These are phyloP conservation scores for Lepidocyrtoides sp. DNA, from an alignment of 2,888 invertebrate species.

Conservation along the genomic window DNA sequence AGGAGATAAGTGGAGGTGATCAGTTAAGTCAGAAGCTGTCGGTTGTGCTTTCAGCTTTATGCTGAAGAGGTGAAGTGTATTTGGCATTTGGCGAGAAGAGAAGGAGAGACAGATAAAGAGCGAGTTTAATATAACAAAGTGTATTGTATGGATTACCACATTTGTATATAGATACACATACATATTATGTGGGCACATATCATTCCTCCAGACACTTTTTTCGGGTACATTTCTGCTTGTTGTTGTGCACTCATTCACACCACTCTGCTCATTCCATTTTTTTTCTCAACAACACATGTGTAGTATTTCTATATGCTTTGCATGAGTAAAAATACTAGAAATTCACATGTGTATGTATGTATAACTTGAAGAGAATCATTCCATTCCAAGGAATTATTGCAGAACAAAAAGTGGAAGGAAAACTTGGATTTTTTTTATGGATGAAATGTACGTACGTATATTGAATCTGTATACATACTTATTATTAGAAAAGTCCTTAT, in stretches of 20 bases:
- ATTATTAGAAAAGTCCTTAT: no score
- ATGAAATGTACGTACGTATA: not conserved
- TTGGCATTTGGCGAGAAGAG: slow-evolving; percentile 60
- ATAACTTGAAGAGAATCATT: not conserved
- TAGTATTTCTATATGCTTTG: not conserved
- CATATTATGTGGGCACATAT: not conserved
- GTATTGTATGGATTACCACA: slow-evolving; percentile 1
- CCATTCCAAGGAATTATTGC: not conserved
- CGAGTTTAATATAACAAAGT: slow-evolving; percentile 29
- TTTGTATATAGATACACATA: not conserved
- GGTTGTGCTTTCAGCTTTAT: slow-evolving; percentile 62
- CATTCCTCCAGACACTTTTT: slow-evolving; percentile 32
- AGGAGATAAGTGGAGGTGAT: slow-evolving; percentile 69
- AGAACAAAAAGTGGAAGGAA: not conserved
- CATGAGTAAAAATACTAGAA: no score
- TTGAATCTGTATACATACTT: not conserved
- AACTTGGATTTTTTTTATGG: not conserved
- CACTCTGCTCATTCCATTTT: not conserved
- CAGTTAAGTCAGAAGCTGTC: slow-evolving; percentile 77
- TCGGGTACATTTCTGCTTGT: not conserved
- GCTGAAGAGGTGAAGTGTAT: slow-evolving; percentile 72
- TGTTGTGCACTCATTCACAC: not conserved
- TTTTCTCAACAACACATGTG: slow-evolving; percentile 25
- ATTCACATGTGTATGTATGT: not conserved
- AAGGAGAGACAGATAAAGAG: not conserved